Conservation (phyloP, 2,888 invertebrate species). For the Orthosia cruda region DNA sequence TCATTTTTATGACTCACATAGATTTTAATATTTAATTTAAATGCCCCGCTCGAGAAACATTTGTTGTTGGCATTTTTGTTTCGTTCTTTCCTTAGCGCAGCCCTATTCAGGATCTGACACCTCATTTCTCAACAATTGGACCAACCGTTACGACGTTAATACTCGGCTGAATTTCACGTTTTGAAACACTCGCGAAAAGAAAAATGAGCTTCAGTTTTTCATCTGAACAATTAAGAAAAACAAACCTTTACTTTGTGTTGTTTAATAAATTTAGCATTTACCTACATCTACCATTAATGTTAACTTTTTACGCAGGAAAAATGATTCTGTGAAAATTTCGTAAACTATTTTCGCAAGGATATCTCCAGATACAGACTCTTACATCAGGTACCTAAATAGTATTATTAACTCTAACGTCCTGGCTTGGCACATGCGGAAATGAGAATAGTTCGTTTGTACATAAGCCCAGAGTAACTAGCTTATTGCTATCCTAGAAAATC, state of each 20-base stretch:
- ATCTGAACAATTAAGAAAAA: slow-evolving; percentile 32
- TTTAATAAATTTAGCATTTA: not conserved
- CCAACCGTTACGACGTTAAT: slow-evolving; percentile 49
- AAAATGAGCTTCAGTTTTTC: slow-evolving; percentile 46
- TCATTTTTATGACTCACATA: slow-evolving; percentile 39
- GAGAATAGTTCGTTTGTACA: too few species aligned
- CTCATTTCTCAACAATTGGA: slow-evolving; percentile 62
- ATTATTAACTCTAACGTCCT: not conserved
- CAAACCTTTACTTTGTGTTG: not conserved
- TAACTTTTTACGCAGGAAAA: not conserved
- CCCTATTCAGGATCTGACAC: slow-evolving; percentile 47
- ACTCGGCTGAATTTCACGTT: slow-evolving; percentile 45
- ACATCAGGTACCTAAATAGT: not conserved
- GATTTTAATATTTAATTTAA: slow-evolving; percentile 43
- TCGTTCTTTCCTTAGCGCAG: slow-evolving; percentile 23
- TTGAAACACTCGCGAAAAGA: slow-evolving; percentile 42
- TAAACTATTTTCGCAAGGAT: not conserved
- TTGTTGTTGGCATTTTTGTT: slow-evolving; percentile 48
- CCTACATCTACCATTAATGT: not conserved
- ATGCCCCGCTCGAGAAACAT: slow-evolving; percentile 21
- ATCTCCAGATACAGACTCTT: not conserved
- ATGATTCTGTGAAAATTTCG: not conserved
- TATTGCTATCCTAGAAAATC: too few species aligned
- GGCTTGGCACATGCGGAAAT: too few species aligned
- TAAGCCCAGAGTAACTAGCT: too few species aligned